These are phyloP conservation scores for Protophormia terraenovae DNA, from an alignment of 2,888 invertebrate species.

Conservation along the genomic window DNA sequence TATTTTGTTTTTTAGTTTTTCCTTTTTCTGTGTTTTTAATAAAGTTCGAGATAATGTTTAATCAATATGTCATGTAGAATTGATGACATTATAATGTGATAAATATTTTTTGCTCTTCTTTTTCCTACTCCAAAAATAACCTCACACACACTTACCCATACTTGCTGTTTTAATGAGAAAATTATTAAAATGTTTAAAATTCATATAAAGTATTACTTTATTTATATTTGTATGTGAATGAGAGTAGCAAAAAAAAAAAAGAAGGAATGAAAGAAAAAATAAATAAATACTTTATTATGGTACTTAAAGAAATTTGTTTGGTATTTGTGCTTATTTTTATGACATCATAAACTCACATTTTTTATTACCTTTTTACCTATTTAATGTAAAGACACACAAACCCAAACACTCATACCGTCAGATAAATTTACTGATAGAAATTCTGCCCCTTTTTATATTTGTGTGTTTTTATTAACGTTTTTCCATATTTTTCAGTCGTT, in stretches of 20 bases:
- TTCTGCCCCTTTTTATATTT: background rate
- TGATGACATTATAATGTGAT: background rate
- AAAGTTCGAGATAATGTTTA: background rate
- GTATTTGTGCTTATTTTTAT: constrained; percentile 42
- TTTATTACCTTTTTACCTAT: constrained; percentile 53
- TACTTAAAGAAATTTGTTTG: constrained; percentile 26
- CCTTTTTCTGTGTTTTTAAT: background rate
- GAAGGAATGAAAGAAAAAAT: background rate
- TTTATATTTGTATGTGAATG: background rate
- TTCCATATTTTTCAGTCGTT: constrained; percentile 5
- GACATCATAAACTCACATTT: constrained; percentile 47
- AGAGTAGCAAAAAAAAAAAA: background rate
- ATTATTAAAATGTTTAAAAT: constrained; percentile 7
- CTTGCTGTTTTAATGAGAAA: background rate
- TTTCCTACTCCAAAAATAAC: background rate
- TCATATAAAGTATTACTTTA: background rate
- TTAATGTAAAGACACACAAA: background rate
- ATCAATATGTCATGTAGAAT: constrained; percentile 12
- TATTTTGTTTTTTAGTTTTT: background rate
- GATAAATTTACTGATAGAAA: background rate
- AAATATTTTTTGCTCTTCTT: background rate
- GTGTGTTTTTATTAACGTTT: background rate
- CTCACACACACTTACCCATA: background rate
- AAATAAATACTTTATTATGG: background rate
- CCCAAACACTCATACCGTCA: background rate